These are phyloP conservation scores for Glaucidium brasilianum DNA, from an alignment of 2,113 vertebrate species.

Conservation along the genomic window DNA sequence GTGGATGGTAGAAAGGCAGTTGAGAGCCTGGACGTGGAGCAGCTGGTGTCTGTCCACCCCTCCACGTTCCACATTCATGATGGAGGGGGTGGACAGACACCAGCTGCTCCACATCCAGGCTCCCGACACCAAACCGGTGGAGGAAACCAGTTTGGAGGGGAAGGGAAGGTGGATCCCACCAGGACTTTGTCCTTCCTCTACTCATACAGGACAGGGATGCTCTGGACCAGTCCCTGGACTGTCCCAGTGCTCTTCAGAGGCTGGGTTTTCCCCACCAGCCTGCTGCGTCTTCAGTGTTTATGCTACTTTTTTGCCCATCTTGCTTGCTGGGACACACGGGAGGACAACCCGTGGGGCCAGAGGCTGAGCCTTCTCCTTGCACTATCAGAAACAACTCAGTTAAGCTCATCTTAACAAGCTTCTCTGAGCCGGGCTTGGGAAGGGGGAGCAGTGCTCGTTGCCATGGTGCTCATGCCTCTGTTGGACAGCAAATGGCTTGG, in stretches of 20 bases:
- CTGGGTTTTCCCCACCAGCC: background rate
- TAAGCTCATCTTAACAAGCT: background rate
- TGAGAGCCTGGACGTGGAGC: background rate
- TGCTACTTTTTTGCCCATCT: fast-evolving
- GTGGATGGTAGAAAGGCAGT: background rate
- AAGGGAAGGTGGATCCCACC: background rate
- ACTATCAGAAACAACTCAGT: background rate
- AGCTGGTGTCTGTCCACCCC: background rate
- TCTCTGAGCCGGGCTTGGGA: background rate
- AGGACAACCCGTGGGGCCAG: background rate
- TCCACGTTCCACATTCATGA: no score
- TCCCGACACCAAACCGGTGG: background rate
- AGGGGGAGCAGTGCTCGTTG: background rate
- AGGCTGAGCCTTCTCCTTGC: background rate
- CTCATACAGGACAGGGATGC: background rate
- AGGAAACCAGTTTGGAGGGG: background rate
- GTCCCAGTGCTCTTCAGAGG: background rate
- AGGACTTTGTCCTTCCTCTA: background rate
- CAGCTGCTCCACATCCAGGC: background rate
- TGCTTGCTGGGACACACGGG: background rate
- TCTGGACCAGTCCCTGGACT: background rate
- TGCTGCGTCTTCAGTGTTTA: background rate
- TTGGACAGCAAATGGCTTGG: background rate
- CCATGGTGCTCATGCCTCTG: background rate
- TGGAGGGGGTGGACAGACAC: background rate